Evolutionary conservation across 1,140 invertebrate species (phyloP), one percentile per base, ranked within the genome.

Genomic region (Drosophila mauritiana): DNA sequence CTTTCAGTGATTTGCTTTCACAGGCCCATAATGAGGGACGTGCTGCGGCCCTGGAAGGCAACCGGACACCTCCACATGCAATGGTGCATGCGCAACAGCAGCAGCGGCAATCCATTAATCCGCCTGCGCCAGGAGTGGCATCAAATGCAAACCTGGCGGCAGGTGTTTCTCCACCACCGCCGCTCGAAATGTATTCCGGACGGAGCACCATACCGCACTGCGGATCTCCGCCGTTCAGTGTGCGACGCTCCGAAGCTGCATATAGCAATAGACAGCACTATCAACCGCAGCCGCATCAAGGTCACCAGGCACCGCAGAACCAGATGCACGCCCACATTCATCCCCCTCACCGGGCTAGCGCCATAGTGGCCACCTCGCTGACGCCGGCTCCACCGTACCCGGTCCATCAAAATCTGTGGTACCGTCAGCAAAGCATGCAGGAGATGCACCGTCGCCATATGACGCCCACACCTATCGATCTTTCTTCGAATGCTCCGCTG

Each of bases 331-430:
- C 86, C 4, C 86, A 89, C 40, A 89, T 90, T 3, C 86, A 90
- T 77, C 85, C 85, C 6, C 86, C 85, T 10, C 85, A 85, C 72
- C 82, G 68, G 49, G 83, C 68, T 55, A 74, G 74, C 13, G 85
- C 85, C 4, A 85, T 89, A 37, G 85, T 90, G 36, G 65, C 85
- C 1, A 89, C 84, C 0, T 90, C 85, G 7, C 36, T 85, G 22
- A 90, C 82, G 15, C 83, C 85, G 0, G 85, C 90, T 73, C 94
- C 96, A 69, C 95, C 96, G 46, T 95, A 96, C 93, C 94, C 95
- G 27, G 93, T 96, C 8, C 96, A 96, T 89, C 95, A 96, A 81
- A 93, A 95, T 72, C 90, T 96, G 20, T 96, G 95, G 95, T 93
- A 95, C 57, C 93, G 94, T 5, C 96, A 96, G 78, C 96, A 96